phyloP scores from a whole-genome alignment of 23 tunicate genomes.

The Ciona savignyi region DNA sequence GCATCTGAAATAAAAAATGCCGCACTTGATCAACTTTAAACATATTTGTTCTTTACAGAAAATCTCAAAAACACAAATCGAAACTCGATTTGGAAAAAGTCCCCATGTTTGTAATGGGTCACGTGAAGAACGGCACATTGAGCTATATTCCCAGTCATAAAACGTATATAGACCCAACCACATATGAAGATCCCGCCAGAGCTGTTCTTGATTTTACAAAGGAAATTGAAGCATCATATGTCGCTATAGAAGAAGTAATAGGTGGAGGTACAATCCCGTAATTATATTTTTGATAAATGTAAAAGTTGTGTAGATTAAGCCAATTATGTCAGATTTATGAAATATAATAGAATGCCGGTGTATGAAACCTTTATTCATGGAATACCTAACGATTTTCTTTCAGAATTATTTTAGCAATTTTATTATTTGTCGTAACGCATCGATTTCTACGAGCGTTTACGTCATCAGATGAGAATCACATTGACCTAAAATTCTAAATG shows the following conservation, averaged over 20 bases:
- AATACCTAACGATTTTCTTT: not conserved
- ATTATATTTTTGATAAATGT: no score
- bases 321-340: not conserved
- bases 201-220: slow-evolving; percentile 82
- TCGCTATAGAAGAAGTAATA: slow-evolving; percentile 76
- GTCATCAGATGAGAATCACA: not conserved
- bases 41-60: not conserved
- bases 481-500: not conserved
- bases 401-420: not conserved
- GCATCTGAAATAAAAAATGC: not conserved
- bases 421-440: not conserved
- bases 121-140: not conserved
- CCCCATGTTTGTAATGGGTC: slow-evolving; percentile 28
- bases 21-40: not conserved
- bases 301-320: not conserved
- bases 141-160: slow-evolving; percentile 44
- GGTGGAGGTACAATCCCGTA: slow-evolving; percentile 68
- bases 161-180: slow-evolving; percentile 85
- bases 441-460: not conserved
- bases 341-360: not conserved
- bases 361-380: not conserved
- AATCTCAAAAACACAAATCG: not conserved
- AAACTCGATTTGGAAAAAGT: slow-evolving; percentile 23
- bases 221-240: slow-evolving; percentile 62
- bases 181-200: slow-evolving; percentile 83